phyloP scores from a whole-genome alignment of 2,888 invertebrate genomes.

The Agrochola lychnidis region DNA sequence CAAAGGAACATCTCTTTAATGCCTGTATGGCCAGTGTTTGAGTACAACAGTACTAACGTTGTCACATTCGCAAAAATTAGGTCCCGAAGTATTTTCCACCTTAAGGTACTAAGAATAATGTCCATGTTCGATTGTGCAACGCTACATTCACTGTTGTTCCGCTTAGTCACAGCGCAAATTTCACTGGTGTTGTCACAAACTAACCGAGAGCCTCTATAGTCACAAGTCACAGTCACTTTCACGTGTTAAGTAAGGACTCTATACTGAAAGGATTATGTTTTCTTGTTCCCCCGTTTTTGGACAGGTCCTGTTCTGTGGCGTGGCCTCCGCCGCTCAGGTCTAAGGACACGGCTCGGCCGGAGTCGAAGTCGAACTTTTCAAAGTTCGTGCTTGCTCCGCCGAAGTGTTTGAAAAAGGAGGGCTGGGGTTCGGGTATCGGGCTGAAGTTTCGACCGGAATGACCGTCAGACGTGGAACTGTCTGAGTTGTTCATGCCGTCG shows the following conservation, averaged over 20 bases:
- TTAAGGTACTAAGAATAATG: constrained; percentile 34
- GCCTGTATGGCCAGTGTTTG: constrained; percentile 63
- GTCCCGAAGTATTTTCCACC: constrained; percentile 46
- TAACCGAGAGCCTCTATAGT: constrained; percentile 81
- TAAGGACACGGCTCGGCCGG: constrained; percentile 88
- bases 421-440: constrained; percentile 86
- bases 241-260: constrained; percentile 95
- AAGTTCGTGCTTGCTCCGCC: constrained; percentile 81
- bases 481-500: constrained; percentile 91
- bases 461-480: constrained; percentile 89
- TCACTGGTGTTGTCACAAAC: constrained; percentile 72
- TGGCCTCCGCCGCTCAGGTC: constrained; percentile 85
- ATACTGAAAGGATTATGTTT: constrained; percentile 97
- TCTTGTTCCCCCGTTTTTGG: constrained; percentile 90
- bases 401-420: constrained; percentile 87
- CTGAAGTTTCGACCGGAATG: constrained; percentile 87
- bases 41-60: constrained; percentile 49
- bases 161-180: constrained; percentile 55
- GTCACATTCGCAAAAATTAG: constrained; percentile 37
- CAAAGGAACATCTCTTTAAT: constrained; percentile 83
- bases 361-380: constrained; percentile 89
- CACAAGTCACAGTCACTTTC: constrained; percentile 85
- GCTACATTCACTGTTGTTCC: constrained; percentile 39
- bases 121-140: constrained; percentile 25
- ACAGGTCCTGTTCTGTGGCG: constrained; percentile 86